Conservation (phyloP, 2,797 vertebrate species). For the Taeniopygia guttata region DNA sequence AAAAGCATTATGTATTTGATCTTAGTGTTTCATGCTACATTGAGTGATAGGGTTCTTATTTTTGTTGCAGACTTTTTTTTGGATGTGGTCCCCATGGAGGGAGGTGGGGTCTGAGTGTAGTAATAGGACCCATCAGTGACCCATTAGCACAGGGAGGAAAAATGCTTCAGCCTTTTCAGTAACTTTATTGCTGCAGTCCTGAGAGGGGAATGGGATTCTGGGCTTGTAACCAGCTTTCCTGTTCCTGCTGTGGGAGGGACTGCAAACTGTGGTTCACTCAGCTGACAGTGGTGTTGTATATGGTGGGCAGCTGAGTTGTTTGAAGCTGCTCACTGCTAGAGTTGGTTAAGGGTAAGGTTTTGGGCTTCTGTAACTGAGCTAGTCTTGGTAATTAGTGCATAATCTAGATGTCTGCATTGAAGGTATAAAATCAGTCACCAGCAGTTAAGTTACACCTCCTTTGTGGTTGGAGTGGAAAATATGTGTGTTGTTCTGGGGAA, state of each 20-base stretch:
- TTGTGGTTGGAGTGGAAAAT: background rate
- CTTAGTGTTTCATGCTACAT: background rate
- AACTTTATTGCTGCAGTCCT: background rate
- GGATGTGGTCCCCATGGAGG: background rate
- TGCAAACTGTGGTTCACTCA: background rate
- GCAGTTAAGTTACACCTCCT: background rate
- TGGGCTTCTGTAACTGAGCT: background rate
- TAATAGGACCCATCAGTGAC: background rate
- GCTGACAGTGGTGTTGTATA: background rate
- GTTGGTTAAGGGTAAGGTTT: background rate
- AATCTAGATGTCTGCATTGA: background rate
- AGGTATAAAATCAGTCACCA: background rate
- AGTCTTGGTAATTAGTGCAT: background rate
- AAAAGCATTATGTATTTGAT: background rate
- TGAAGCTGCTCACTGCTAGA: background rate
- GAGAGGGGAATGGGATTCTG: background rate
- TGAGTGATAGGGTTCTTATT: background rate
- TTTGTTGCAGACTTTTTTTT: background rate
- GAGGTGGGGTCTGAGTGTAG: background rate
- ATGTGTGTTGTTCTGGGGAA: background rate
- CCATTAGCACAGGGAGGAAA: background rate
- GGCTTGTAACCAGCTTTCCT: background rate
- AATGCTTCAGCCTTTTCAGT: background rate
- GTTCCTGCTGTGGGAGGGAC: rapidly evolving
- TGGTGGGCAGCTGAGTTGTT: background rate